These are phyloP conservation scores for Rhea pennata DNA, from an alignment of 2,113 vertebrate species.

Conservation along the genomic window DNA sequence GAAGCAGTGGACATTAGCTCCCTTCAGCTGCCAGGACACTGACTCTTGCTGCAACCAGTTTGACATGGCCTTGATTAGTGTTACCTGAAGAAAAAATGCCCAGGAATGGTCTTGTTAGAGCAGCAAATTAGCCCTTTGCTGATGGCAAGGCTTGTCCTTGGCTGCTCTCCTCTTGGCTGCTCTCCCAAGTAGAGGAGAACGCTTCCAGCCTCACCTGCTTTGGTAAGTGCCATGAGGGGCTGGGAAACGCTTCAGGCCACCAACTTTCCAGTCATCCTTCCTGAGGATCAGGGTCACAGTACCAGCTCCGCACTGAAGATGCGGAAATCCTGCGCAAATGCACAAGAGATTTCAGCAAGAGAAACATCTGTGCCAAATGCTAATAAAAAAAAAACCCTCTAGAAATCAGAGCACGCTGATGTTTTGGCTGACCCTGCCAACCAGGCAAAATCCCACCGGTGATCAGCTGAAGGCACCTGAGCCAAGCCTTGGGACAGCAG, in stretches of 20 bases:
- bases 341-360: fast-evolving
- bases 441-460: background rate
- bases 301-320: background rate
- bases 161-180: background rate
- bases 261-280: background rate
- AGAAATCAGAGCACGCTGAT: background rate
- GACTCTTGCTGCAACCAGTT: background rate
- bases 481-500: background rate
- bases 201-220: background rate
- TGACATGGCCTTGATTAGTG: background rate
- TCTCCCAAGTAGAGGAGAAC: background rate
- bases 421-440: background rate
- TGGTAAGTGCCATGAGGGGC: background rate
- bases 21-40: background rate
- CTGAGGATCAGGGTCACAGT: fast-evolving
- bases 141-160: background rate
- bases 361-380: fast-evolving
- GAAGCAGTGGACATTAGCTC: background rate
- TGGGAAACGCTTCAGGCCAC: background rate
- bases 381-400: background rate
- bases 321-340: background rate
- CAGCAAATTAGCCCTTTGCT: background rate
- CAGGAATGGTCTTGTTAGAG: background rate
- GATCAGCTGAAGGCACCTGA: fast-evolving
- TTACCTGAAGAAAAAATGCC: background rate